A percentile compares a stretch with the other conserved stretches of the same genome.
Evolutionary conservation across 2,113 vertebrate genomes (phyloP).

Genomic region (Taxidea taxus): DNA sequence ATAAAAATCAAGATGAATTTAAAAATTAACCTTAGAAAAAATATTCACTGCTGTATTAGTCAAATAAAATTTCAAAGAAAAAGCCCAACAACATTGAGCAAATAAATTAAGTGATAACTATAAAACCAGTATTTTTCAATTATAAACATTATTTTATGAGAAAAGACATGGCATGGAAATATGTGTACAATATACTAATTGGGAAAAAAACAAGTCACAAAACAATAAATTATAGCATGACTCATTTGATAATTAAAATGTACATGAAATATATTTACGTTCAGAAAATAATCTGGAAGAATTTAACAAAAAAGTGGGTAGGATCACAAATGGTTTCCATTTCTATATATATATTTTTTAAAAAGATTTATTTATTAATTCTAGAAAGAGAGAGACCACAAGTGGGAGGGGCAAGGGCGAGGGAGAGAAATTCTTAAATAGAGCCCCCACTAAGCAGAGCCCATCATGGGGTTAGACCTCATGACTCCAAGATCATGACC

Average conservation of each 20-base stretch:
- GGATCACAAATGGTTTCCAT: background rate
- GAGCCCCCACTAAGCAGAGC: background rate
- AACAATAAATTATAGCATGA: background rate
- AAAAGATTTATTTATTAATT: background rate
- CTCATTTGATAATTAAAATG: background rate
- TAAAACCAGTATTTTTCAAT: background rate
- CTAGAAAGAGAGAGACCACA: background rate
- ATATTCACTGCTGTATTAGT: background rate
- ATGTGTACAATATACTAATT: background rate
- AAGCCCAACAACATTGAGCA: background rate
- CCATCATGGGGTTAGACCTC: background rate
- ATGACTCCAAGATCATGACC: background rate
- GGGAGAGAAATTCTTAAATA: background rate
- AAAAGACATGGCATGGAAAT: background rate
- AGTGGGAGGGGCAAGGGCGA: background rate
- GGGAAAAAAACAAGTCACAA: background rate
- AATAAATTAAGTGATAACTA: background rate
- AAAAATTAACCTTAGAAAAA: slow-evolving; percentile 2
- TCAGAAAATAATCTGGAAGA: background rate
- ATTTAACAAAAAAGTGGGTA: background rate
- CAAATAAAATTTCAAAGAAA: slow-evolving; percentile 2
- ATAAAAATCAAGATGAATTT: background rate
- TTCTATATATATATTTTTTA: background rate
- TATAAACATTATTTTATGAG: background rate
- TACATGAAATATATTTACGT: background rate